Evolutionary conservation across 2,113 vertebrate species (phyloP), one percentile per base, ranked within the genome.

Genomic region (Xenopus laevis): DNA sequence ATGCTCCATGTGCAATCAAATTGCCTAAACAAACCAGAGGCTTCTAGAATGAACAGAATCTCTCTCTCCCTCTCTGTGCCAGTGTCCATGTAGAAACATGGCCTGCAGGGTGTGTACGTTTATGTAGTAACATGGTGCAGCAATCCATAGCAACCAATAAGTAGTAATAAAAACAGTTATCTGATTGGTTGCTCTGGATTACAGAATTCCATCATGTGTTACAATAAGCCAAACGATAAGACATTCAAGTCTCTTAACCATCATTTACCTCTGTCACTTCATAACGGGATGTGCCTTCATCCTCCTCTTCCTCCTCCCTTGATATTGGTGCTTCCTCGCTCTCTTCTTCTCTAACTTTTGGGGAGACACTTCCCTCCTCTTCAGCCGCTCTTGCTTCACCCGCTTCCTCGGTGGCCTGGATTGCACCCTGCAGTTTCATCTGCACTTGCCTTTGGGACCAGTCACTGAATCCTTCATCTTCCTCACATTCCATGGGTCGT

Each of bases 381-480:
- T 60, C 20, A 3, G 52, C 40, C 8, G 20, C 45, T 23, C 17
- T 58, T 3, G 13, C 16, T 11, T 72, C 65, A 10, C 55, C 53
- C 33, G 7, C 2, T 0, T 61, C 3, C 0, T 66, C 83, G n/a
- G 27, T 64, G 55, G 60, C 55, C 2, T 81, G 85, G 65, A 88
- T 82, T 64, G 79, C 89, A 3, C 81, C 86, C 77, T 68, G 85
- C 80, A 84, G 92, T 13, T 68, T 89, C 21, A 81, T 87, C 61
- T 82, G 91, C 83, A 27, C 23, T 27, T 27, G 23, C 23, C 23
- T 27, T 27, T 91, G 94, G 46, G 91, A 92, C 94, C 94, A 96
- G 84, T 96, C 94, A 0, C 94, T 89, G 82, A 97, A 97, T 2
- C 95, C 95, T 67, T 98, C 95, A 1, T 97, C 95, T 65, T 97